Percentiles rank a stretch among this genome's conserved stretches.
phyloP scores from a whole-genome alignment of 1,140 invertebrate genomes.

The Zaprionus lachaisei region DNA sequence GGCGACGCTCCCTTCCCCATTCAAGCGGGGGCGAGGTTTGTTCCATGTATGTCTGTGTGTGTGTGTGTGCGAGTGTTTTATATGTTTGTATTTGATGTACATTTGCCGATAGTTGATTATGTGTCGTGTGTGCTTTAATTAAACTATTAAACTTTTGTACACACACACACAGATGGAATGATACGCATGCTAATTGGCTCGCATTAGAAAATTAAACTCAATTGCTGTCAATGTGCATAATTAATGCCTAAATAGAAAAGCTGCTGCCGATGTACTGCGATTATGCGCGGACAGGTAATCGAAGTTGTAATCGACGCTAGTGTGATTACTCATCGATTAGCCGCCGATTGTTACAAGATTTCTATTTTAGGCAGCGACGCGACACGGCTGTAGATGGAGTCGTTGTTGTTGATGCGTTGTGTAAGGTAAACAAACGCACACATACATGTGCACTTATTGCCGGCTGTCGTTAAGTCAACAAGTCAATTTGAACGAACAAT shows the following conservation, averaged over 20 bases:
- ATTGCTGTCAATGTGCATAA: constrained; percentile 26
- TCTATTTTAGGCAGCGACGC: constrained; percentile 43
- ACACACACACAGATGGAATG: neutral
- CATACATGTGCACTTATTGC: constrained; percentile 45
- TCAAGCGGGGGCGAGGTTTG: constrained; percentile 13
- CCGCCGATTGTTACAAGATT: constrained; percentile 31
- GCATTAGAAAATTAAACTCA: constrained; percentile 33
- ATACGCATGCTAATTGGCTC: constrained; percentile 31
- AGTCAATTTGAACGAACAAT: constrained; percentile 52
- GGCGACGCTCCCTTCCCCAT: constrained; percentile 29
- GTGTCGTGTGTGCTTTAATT: constrained; percentile 13
- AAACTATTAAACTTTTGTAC: constrained; percentile 32
- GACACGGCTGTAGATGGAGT: constrained; percentile 37
- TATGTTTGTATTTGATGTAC: neutral
- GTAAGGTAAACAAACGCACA: constrained; percentile 31
- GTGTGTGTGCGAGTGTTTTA: constrained; percentile 8
- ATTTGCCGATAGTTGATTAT: constrained; percentile 6
- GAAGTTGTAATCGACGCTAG: constrained; percentile 2
- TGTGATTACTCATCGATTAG: constrained; percentile 28
- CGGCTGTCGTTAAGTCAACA: constrained; percentile 70
- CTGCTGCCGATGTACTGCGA: constrained; percentile 19
- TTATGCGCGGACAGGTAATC: constrained; percentile 26
- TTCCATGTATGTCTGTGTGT: constrained; percentile 14
- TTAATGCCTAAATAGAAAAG: constrained; percentile 31
- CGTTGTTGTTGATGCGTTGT: constrained; percentile 23